Evolutionary conservation across 2,888 invertebrate genomes (phyloP).

Genomic region (Erynnis tages): DNA sequence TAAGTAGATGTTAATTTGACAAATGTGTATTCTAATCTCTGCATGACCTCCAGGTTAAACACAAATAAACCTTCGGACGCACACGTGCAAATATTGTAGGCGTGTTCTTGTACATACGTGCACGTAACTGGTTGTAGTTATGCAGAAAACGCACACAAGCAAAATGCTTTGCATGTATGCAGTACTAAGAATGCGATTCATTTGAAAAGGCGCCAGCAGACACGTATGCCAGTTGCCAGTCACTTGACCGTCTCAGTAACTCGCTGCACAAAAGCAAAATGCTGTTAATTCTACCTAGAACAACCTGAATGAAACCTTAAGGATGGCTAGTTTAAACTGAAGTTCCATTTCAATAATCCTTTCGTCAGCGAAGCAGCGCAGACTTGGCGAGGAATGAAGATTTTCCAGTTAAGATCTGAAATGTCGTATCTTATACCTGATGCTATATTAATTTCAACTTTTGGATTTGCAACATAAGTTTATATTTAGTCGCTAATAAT

Average conservation of each 20-base stretch:
- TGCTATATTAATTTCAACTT: slow-evolving; percentile 20
- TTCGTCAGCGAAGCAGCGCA: slow-evolving; percentile 2
- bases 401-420: slow-evolving; percentile 48
- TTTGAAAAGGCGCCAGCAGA: slow-evolving; percentile 60
- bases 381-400: slow-evolving; percentile 44
- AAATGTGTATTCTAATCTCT: slow-evolving; percentile 54
- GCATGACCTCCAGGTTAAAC: slow-evolving; percentile 60
- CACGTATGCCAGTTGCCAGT: slow-evolving; percentile 52
- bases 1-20: slow-evolving; percentile 50
- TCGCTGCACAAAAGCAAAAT: slow-evolving; percentile 27
- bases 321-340: background rate
- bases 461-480: slow-evolving; percentile 4
- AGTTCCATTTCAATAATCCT: background rate
- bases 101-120: slow-evolving; percentile 61
- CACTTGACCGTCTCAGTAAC: slow-evolving; percentile 60
- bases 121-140: slow-evolving; percentile 51
- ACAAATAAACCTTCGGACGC: slow-evolving; percentile 49
- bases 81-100: slow-evolving; percentile 53
- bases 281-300: slow-evolving; percentile 19
- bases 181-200: slow-evolving; percentile 61
- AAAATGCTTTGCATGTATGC: slow-evolving; percentile 42
- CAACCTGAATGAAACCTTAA: slow-evolving; percentile 38
- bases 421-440: slow-evolving; percentile 33
- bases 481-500: slow-evolving; percentile 6
- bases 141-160: slow-evolving; percentile 48